phyloP scores from a whole-genome alignment of 2,797 vertebrate species.

The Hozukius guyotensis region DNA sequence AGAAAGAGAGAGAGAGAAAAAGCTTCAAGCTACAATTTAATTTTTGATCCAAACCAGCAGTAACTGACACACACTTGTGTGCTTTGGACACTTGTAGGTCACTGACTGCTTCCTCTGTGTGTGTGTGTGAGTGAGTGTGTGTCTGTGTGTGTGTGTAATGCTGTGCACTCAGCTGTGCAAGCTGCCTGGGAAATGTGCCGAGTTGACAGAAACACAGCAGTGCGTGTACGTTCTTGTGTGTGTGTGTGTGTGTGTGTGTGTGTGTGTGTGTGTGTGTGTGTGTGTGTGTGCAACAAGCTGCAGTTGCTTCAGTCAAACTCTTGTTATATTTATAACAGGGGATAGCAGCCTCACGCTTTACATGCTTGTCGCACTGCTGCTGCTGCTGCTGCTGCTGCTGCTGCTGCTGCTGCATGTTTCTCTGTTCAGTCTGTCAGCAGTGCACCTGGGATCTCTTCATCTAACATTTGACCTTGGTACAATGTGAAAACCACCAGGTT shows the following conservation, averaged over 20 bases:
- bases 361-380: slow-evolving; percentile 50
- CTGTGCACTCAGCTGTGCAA: slow-evolving; percentile 76
- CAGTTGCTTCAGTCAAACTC: slow-evolving; percentile 65
- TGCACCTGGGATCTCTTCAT: slow-evolving; percentile 58
- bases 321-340: slow-evolving; percentile 75
- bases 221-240: neutral
- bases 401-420: slow-evolving; percentile 41
- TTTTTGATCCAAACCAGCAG: slow-evolving; percentile 72
- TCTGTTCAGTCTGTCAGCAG: slow-evolving; percentile 42
- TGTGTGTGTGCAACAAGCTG: slow-evolving; percentile 65
- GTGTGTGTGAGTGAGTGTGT: slow-evolving; percentile 29
- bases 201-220: slow-evolving; percentile 80
- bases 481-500: slow-evolving; percentile 62
- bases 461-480: slow-evolving; percentile 69
- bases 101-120: slow-evolving; percentile 53
- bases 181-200: slow-evolving; percentile 82
- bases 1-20: slow-evolving; percentile 10
- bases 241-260: slow-evolving; percentile 6
- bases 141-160: slow-evolving; percentile 33
- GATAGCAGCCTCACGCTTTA: slow-evolving; percentile 42
- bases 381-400: slow-evolving; percentile 42
- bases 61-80: slow-evolving; percentile 71
- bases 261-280: slow-evolving; percentile 19
- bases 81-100: slow-evolving; percentile 80
- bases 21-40: slow-evolving; percentile 66